phyloP scores from a whole-genome alignment of 2,888 invertebrate genomes.

The Microplitis deprimator region DNA sequence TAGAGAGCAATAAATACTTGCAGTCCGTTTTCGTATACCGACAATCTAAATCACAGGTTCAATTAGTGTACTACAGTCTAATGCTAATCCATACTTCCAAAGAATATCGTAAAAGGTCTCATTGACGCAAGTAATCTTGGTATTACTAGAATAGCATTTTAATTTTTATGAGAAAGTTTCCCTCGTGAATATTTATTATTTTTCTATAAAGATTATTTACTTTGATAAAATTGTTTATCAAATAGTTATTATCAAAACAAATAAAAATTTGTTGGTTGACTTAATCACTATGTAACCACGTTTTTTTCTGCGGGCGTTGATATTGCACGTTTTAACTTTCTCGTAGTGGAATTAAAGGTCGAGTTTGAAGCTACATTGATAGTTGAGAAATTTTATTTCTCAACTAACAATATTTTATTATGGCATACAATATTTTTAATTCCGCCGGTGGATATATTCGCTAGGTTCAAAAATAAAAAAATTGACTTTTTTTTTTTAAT shows the following conservation, averaged over 20 bases:
- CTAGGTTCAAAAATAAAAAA: no score
- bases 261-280: not conserved
- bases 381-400: not conserved
- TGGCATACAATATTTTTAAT: not conserved
- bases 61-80: no score
- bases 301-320: not conserved
- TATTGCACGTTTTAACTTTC: conserved; percentile 1
- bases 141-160: no score
- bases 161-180: no score
- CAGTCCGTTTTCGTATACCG: no score
- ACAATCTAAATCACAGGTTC: no score
- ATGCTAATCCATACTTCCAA: no score
- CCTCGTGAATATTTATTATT: no score
- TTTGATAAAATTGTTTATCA: not conserved
- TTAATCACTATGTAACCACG: not conserved
- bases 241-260: not conserved
- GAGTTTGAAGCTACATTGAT: not conserved
- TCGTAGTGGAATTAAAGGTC: conserved; percentile 5
- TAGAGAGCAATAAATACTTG: no score
- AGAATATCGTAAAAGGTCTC: no score
- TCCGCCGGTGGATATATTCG: not conserved
- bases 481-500: no score
- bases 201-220: not conserved
- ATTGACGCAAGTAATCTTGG: no score
- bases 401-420: not conserved